Evolutionary conservation across 2,888 invertebrate genomes (phyloP).

Genomic region (Hypercompe scribonia): DNA sequence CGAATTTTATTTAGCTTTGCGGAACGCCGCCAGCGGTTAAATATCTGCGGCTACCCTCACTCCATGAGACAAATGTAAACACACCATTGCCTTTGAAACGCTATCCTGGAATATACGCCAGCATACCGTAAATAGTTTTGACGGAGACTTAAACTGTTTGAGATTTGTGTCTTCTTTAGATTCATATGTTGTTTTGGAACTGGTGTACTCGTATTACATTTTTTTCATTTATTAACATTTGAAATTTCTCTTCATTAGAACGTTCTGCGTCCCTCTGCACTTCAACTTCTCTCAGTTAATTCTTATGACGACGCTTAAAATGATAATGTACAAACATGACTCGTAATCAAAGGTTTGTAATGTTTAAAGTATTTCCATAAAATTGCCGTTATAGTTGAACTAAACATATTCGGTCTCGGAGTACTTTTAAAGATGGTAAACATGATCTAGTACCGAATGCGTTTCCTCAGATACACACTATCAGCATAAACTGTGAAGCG

Average conservation of each 20-base stretch:
- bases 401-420: conserved; percentile 58
- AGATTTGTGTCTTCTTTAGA: conserved; percentile 32
- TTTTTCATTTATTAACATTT: not conserved
- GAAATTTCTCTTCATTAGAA: not conserved
- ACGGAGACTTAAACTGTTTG: conserved; percentile 55
- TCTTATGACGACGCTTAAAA: not conserved
- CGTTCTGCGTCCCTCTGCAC: not conserved
- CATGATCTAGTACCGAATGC: conserved; percentile 65
- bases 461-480: conserved; percentile 71
- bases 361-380: conserved; percentile 28
- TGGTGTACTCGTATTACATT: too few species aligned
- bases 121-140: conserved; percentile 61
- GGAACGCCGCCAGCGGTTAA: conserved; percentile 77
- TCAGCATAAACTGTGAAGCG: conserved; percentile 69
- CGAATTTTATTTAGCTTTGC: conserved; percentile 79
- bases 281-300: not conserved
- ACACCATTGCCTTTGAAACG: conserved; percentile 77
- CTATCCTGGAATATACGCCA: conserved; percentile 59
- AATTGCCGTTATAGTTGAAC: conserved; percentile 45
- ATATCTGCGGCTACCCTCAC: conserved; percentile 76
- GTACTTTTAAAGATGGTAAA: conserved; percentile 65
- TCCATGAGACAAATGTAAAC: conserved; percentile 79
- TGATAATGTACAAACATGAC: not conserved
- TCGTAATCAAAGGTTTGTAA: conserved; percentile 24
- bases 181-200: conserved; percentile 18